Evolutionary conservation across 2,113 vertebrate genomes (phyloP).

Genomic region (Bubo blakistoni): DNA sequence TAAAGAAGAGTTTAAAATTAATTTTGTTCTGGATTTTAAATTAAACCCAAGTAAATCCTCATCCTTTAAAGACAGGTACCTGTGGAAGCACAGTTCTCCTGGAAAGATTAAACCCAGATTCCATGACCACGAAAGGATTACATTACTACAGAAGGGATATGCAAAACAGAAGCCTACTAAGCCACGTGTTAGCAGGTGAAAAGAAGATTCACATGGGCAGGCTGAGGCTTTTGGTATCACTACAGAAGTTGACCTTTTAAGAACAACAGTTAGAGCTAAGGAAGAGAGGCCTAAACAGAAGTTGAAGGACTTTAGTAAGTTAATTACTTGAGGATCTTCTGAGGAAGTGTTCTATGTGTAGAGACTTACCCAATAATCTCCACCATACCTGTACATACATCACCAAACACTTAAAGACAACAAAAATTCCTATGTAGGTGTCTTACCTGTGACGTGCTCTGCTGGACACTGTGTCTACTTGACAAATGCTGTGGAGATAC

Average conservation of each 20-base stretch:
- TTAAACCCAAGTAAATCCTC: neutral
- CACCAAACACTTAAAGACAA: neutral
- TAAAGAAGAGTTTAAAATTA: neutral
- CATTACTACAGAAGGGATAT: neutral
- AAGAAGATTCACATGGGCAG: neutral
- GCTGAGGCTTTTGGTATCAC: neutral
- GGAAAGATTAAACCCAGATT: neutral
- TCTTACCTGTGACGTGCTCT: constrained; percentile 93
- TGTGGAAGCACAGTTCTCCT: neutral
- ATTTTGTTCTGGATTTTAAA: neutral
- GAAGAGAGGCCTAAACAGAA: neutral
- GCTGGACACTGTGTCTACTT: constrained; percentile 95
- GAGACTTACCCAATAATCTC: neutral
- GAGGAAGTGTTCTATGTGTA: neutral
- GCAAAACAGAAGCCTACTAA: neutral
- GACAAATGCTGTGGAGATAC: constrained; percentile 86
- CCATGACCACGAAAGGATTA: neutral
- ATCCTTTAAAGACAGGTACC: neutral
- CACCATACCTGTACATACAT: neutral
- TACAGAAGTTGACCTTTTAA: neutral
- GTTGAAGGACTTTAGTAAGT: neutral
- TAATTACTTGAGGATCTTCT: neutral
- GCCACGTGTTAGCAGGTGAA: neutral
- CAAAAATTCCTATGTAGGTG: neutral
- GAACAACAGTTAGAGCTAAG: neutral